Conservation (phyloP, 2,797 vertebrate species). For the Dendrocincla fuliginosa region DNA sequence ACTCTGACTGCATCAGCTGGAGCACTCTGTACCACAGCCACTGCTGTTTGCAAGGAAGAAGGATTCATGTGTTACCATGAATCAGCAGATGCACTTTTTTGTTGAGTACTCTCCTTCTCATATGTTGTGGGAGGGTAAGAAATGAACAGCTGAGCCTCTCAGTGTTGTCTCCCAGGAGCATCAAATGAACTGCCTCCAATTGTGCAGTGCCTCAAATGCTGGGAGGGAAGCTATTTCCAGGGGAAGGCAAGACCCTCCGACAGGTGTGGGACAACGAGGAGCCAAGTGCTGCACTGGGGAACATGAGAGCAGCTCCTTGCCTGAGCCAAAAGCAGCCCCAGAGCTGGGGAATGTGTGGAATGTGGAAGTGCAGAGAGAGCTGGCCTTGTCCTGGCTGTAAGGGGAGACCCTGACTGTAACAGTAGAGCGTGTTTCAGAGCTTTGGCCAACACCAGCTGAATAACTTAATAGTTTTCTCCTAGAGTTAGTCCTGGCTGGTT, state of each 20-base stretch:
- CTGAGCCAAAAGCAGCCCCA: background rate
- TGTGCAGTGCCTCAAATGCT: background rate
- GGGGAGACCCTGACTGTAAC: constrained; percentile 1
- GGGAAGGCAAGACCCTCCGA: background rate
- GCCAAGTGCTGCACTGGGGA: background rate
- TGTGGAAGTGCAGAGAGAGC: constrained; percentile 59
- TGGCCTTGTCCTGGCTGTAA: constrained; percentile 30
- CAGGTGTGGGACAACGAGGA: constrained; percentile 61
- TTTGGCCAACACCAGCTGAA: constrained; percentile 39
- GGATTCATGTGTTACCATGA: constrained; percentile 15
- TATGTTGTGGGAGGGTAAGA: constrained; percentile 6
- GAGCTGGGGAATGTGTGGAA: constrained; percentile 28
- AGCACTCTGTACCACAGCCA: background rate
- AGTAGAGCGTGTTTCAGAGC: background rate
- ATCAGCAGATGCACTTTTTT: constrained; percentile 44
- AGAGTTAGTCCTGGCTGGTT: background rate
- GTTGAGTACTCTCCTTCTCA: background rate
- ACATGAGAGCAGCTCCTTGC: background rate
- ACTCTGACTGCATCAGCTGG: constrained; percentile 4
- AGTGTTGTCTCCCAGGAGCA: constrained; percentile 21
- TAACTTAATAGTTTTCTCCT: constrained; percentile 15
- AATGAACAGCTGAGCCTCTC: constrained; percentile 49
- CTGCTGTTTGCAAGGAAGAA: background rate
- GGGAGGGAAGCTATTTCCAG: background rate
- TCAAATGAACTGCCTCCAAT: background rate